Base-by-base conservation (phyloP, 2,888 invertebrate species). In the Patella ulyssiponensis region DNA sequence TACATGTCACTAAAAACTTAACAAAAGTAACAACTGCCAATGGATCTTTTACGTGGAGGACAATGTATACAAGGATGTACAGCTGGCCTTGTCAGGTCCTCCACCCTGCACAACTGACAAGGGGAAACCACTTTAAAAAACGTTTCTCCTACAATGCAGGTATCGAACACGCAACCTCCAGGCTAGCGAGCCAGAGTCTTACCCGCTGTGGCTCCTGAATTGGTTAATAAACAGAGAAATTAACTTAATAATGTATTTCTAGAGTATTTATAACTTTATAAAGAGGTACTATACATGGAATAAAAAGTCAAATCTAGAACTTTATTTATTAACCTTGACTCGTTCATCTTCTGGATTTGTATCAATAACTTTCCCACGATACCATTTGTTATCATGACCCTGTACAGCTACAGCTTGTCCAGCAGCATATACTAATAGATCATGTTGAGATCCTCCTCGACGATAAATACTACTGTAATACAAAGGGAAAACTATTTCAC, bases 341-440 rank as follows among this genome's bases (percentile, higher is more conserved):
- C 77, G 78, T 15, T 84, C 81, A 15, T 83, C 78, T 87, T 94
- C 94, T 89, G 94, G 94, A 73, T 85, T 83, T 15, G 95, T 92
- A 80, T 94, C 94, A 76, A 95, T 93, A 9, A 97, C 94, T 90
- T 96, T 94, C 1, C 94, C 95, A 84, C 95, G 93, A 91, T 95
- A 96, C 96, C 96, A 97, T 90, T 81, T 84, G 33, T 94, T 94
- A 17, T 27, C 58, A 23, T 82, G 82, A 11, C 81, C 79, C 86
- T 95, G 94, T 0, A 96, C 96, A 23, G 96, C 97, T 17, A 97
- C 96, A 80, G 96, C 94, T 91, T 97, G 96, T 0, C 96, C 97
- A 78, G 94, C 92, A 1, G 91, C 89, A 54, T 83, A 80, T 33
- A 80, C 64, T 23, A 64, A n/a, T 4, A 64, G 23, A 64, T 64